A percentile compares a stretch with the other conserved stretches of the same genome.
These are phyloP conservation scores for Temnothorax curvispinosus DNA, from an alignment of 1,140 invertebrate genomes.

Conservation along the genomic window DNA sequence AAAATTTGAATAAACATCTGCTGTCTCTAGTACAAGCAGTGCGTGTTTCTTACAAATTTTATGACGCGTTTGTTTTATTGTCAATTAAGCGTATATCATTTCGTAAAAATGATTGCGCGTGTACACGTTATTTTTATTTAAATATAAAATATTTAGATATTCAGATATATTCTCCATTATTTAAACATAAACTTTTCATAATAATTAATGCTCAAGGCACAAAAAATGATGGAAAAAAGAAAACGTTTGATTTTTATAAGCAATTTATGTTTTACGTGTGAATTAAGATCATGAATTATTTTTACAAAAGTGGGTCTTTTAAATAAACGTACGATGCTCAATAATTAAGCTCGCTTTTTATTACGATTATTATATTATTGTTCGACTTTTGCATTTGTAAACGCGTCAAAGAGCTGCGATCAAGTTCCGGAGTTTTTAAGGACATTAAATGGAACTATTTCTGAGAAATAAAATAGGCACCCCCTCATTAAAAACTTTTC, in stretches of 20 bases:
- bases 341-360: background rate
- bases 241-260: background rate
- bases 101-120: background rate
- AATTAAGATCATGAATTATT: background rate
- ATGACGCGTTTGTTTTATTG: background rate
- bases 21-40: background rate
- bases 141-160: background rate
- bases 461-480: conserved; percentile 11
- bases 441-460: conserved; percentile 26
- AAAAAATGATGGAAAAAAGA: background rate
- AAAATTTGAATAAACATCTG: conserved; percentile 46
- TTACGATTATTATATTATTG: conserved; percentile 28
- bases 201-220: background rate
- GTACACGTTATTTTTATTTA: background rate
- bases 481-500: conserved; percentile 34
- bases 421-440: background rate
- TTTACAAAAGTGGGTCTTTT: background rate
- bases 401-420: conserved; percentile 30
- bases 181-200: background rate
- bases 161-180: background rate
- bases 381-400: conserved; percentile 6
- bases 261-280: background rate
- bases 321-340: background rate
- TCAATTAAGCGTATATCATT: background rate
- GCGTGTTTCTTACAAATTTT: too few species aligned